Percentiles rank a stretch among this genome's conserved stretches.
Conservation (phyloP, 2,113 vertebrate species). For the Misgurnus anguillicaudatus region DNA sequence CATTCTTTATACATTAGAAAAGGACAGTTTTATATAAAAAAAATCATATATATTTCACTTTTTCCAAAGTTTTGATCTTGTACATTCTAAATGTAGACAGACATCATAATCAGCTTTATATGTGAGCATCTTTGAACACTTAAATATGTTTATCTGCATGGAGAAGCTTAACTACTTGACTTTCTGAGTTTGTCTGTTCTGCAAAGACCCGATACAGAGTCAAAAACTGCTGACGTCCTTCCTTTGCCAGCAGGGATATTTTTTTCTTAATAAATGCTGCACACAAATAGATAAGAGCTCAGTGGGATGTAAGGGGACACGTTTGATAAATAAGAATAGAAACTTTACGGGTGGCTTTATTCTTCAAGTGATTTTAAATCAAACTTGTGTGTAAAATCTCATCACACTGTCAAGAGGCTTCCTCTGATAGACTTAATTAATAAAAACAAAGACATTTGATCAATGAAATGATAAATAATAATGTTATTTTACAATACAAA, state of each 20-base stretch:
- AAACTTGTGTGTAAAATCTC: background rate
- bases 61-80: conserved; percentile 55
- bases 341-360: conserved; percentile 47
- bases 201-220: conserved; percentile 44
- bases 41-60: no score
- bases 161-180: conserved; percentile 74
- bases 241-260: conserved; percentile 62
- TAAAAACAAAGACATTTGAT: background rate
- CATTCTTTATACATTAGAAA: no score
- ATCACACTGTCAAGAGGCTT: background rate
- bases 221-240: conserved; percentile 65
- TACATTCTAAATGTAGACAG: conserved; percentile 19
- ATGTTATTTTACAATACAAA: no score
- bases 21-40: no score
- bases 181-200: conserved; percentile 68
- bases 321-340: conserved; percentile 57
- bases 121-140: conserved; percentile 68
- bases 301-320: conserved; percentile 57
- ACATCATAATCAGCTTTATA: conserved; percentile 70
- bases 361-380: conserved; percentile 4
- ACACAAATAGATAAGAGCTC: conserved; percentile 69
- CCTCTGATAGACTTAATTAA: background rate
- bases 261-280: conserved; percentile 61
- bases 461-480: background rate
- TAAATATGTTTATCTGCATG: conserved; percentile 76